Conservation (phyloP, 2,797 vertebrate genomes). For the Lateolabrax maculatus region DNA sequence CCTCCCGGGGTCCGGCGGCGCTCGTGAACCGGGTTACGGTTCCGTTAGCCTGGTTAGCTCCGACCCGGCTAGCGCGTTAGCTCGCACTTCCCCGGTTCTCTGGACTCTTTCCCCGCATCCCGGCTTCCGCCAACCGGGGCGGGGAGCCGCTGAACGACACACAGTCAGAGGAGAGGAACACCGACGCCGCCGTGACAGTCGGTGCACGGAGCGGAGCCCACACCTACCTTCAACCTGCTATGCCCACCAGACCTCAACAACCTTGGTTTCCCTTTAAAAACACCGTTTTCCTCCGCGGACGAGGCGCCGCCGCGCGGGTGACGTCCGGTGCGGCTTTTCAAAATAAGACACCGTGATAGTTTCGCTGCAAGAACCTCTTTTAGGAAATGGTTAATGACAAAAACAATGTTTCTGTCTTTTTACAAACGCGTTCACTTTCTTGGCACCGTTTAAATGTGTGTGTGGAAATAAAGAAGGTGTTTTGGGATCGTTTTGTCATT, state of each 20-base stretch:
- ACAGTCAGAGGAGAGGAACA: neutral
- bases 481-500: neutral
- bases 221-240: constrained; percentile 76
- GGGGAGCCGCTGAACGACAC: neutral
- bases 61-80: constrained; percentile 67
- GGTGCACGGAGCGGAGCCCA: neutral
- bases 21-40: constrained; percentile 10
- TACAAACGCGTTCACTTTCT: neutral
- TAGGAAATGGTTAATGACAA: neutral
- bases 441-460: neutral
- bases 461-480: neutral
- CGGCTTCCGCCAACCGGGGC: constrained; percentile 57
- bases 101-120: constrained; percentile 56
- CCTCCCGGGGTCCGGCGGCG: neutral
- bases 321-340: constrained; percentile 65
- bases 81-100: constrained; percentile 67
- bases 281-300: constrained; percentile 56
- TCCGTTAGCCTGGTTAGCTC: constrained; percentile 72
- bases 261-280: constrained; percentile 82
- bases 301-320: neutral
- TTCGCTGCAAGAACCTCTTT: neutral
- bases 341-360: constrained; percentile 38
- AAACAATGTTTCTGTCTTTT: neutral
- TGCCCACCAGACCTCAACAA: constrained; percentile 72
- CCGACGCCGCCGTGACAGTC: fast-evolving